A percentile compares a stretch with the other conserved stretches of the same genome.
These are phyloP conservation scores for Peromyscus melanophrys DNA, from an alignment of 2,797 vertebrate genomes.

Conservation along the genomic window DNA sequence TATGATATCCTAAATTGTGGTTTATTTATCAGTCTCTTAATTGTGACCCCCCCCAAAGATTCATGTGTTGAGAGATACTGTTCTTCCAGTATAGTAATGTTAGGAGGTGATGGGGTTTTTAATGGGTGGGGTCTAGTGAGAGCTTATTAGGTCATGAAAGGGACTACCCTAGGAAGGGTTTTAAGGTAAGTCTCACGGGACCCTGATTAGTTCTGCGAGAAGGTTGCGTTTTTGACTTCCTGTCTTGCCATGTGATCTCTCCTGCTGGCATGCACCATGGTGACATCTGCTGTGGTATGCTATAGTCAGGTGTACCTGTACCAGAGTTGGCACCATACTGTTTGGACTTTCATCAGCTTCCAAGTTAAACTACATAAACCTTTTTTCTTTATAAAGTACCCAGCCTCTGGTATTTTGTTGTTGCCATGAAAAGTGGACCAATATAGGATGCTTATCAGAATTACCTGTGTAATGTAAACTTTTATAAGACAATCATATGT, in stretches of 20 bases:
- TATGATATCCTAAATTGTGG: not conserved
- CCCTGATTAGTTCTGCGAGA: not conserved
- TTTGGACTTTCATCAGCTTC: not conserved
- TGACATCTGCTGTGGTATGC: not conserved
- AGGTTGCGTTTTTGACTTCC: not conserved
- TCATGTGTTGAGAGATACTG: not conserved
- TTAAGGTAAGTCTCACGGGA: not conserved
- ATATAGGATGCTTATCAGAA: not conserved
- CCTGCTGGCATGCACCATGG: not conserved
- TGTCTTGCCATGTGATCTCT: not conserved
- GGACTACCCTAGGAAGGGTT: not conserved
- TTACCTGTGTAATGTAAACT: not conserved
- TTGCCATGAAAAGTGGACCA: not conserved
- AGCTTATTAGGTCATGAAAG: not conserved
- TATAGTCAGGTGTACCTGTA: not conserved
- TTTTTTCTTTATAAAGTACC: not conserved
- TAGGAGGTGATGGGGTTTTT: not conserved
- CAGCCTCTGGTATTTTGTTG: slow-evolving; percentile 6
- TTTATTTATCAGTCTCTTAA: not conserved
- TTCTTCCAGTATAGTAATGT: not conserved
- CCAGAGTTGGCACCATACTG: not conserved
- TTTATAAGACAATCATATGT: not conserved
- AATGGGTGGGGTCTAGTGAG: not conserved
- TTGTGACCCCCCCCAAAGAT: not conserved
- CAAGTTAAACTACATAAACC: not conserved